Conservation (phyloP, 2,797 vertebrate species). For the Eutrigla gurnardus region DNA sequence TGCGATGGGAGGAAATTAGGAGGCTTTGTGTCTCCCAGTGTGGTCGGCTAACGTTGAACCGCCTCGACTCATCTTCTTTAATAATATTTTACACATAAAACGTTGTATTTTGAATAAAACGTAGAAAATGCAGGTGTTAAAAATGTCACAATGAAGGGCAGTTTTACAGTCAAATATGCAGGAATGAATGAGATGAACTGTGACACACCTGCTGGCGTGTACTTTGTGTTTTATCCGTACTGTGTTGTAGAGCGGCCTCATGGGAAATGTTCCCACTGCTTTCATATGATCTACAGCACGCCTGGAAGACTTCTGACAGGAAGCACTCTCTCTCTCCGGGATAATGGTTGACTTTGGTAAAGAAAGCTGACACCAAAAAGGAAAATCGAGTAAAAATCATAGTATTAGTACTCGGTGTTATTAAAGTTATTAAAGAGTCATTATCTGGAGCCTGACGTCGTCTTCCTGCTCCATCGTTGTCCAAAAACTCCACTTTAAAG, state of each 20-base stretch:
- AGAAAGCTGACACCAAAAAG: background rate
- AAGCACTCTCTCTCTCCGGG: background rate
- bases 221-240: background rate
- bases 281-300: background rate
- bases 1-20: conserved; percentile 70
- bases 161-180: too few species aligned
- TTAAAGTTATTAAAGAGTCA: too few species aligned
- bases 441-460: too few species aligned
- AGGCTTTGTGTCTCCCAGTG: conserved; percentile 53
- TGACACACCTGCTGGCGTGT: background rate
- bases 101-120: too few species aligned
- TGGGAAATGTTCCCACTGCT: background rate
- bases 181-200: background rate
- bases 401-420: background rate
- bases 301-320: background rate
- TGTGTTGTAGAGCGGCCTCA: background rate
- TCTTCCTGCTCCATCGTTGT: background rate
- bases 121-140: background rate
- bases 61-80: background rate
- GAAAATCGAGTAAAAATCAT: background rate
- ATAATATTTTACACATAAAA: background rate
- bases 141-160: too few species aligned
- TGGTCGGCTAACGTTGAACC: background rate
- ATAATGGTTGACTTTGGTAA: conserved; percentile 3
- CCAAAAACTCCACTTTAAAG: background rate